These are phyloP conservation scores for Micromesistius poutassou DNA, from an alignment of 2,797 vertebrate genomes.

Conservation along the genomic window DNA sequence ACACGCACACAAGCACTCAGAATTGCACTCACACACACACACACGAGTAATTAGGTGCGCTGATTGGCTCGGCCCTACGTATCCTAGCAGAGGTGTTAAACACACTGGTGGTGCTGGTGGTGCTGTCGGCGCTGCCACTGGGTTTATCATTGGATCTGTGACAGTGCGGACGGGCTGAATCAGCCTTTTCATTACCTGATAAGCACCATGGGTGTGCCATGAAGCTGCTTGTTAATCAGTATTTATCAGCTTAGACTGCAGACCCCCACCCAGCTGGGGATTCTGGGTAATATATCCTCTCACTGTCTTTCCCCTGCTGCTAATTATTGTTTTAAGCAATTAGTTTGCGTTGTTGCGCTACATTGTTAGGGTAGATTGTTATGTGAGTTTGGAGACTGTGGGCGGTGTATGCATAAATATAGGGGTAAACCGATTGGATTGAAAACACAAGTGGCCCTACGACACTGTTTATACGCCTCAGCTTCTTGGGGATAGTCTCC, in stretches of 20 bases:
- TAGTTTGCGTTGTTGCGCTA: background rate
- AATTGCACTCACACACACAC: background rate
- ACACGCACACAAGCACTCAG: background rate
- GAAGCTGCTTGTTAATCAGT: slow-evolving; percentile 29
- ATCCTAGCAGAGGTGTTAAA: slow-evolving; percentile 38
- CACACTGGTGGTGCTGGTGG: background rate
- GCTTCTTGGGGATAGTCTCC: background rate
- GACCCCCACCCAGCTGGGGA: background rate
- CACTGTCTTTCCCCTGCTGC: background rate
- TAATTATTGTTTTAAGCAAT: background rate
- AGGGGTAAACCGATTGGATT: background rate
- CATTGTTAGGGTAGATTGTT: background rate
- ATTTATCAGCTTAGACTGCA: slow-evolving; percentile 31
- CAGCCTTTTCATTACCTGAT: slow-evolving; percentile 45
- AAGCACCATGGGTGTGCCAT: slow-evolving; percentile 31
- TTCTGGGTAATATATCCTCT: background rate
- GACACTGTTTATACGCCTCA: background rate
- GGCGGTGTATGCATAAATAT: background rate
- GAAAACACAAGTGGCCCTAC: background rate
- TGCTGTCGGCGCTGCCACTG: background rate
- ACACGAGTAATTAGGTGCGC: slow-evolving; percentile 47
- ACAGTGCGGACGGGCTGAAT: slow-evolving; percentile 29
- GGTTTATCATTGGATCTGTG: slow-evolving; percentile 30
- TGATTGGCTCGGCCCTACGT: slow-evolving; percentile 65
- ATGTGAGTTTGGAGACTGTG: background rate